Conservation (phyloP, 2,888 invertebrate genomes). For the Eupithecia pulchellata region DNA sequence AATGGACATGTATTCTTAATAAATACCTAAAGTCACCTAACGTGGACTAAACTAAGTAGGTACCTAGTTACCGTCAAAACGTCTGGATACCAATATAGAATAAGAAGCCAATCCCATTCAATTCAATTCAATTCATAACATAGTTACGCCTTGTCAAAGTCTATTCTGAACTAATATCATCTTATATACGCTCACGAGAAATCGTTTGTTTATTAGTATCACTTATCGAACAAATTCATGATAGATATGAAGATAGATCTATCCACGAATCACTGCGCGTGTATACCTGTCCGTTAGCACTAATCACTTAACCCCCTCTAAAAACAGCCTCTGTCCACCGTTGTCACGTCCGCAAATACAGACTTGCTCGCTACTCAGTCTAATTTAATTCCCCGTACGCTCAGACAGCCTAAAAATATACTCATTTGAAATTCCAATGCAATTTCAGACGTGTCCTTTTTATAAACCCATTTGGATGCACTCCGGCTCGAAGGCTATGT, state of each 20-base stretch:
- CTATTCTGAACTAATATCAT: no score
- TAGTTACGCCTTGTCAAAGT: no score
- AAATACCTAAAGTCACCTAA: not conserved
- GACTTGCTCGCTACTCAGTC: slow-evolving; percentile 61
- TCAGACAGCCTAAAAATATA: slow-evolving; percentile 77
- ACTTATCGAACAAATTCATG: no score
- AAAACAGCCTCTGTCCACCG: slow-evolving; percentile 16
- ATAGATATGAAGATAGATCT: no score
- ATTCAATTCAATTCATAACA: no score
- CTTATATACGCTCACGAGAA: no score
- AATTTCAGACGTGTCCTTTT: slow-evolving; percentile 72
- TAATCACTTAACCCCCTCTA: slow-evolving; percentile 28
- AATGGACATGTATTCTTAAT: not conserved
- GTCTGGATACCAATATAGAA: not conserved
- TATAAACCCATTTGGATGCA: slow-evolving; percentile 75
- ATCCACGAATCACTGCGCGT: not conserved
- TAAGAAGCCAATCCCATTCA: no score
- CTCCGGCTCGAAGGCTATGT: slow-evolving; percentile 56
- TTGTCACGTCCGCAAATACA: slow-evolving; percentile 63
- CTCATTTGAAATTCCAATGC: slow-evolving; percentile 82
- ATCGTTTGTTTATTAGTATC: no score
- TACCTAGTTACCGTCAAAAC: not conserved
- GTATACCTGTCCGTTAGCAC: slow-evolving; percentile 27
- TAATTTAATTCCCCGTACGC: slow-evolving; percentile 77
- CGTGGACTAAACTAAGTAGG: not conserved